Conservation (phyloP, 2,113 vertebrate species). For the Hoplias malabaricus region DNA sequence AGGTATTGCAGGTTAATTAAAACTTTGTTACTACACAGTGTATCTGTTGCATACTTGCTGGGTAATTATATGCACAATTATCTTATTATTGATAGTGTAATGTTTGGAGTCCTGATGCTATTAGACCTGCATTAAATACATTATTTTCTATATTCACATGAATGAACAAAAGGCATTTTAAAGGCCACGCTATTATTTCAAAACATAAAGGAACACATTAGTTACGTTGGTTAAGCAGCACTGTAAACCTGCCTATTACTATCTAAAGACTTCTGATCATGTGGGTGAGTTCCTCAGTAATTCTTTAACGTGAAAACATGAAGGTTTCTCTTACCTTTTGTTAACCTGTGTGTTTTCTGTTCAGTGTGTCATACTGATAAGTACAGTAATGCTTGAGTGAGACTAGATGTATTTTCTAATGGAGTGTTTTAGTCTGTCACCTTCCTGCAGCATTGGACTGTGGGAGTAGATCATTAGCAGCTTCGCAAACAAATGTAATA, state of each 20-base stretch:
- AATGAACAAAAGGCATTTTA: conserved; percentile 2
- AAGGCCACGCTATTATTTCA: background rate
- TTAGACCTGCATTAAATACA: conserved; percentile 8
- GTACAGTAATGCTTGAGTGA: conserved; percentile 44
- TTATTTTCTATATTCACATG: conserved; percentile 14
- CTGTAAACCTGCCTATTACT: background rate
- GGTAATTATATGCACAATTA: conserved; percentile 59
- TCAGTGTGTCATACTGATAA: conserved; percentile 23
- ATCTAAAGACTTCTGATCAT: conserved; percentile 10
- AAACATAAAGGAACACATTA: background rate
- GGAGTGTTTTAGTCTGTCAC: conserved; percentile 54
- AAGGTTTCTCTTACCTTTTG: background rate
- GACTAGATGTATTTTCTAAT: conserved; percentile 45
- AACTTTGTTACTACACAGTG: conserved; percentile 49
- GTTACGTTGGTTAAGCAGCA: background rate
- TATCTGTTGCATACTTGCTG: conserved; percentile 43
- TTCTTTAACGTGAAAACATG: conserved; percentile 19
- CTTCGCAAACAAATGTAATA: conserved; percentile 66
- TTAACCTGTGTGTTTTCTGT: conserved; percentile 14
- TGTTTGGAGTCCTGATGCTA: conserved; percentile 28
- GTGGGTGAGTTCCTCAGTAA: background rate
- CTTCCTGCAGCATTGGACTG: conserved; percentile 62
- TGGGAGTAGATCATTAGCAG: conserved; percentile 71
- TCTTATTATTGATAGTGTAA: conserved; percentile 44
- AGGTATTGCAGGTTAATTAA: conserved; percentile 56